A percentile compares a stretch with the other conserved stretches of the same genome.
Conservation (phyloP, 2,113 vertebrate species). For the Cinclus mexicanus region DNA sequence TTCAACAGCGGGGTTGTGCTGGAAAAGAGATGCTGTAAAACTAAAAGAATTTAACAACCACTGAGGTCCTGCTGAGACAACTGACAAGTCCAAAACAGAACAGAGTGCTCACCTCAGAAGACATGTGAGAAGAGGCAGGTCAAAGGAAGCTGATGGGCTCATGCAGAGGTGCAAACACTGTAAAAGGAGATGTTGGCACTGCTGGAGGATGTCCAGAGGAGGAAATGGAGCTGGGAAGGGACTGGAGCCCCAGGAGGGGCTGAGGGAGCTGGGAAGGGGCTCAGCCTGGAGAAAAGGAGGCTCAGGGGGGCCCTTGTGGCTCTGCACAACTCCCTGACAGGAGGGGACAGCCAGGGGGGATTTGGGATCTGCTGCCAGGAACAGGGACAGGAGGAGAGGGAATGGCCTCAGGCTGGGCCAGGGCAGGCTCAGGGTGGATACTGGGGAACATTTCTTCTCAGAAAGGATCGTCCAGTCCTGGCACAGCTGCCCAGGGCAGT, state of each 20-base stretch:
- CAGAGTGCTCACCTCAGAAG: not conserved
- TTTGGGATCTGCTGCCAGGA: not conserved
- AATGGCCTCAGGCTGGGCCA: not conserved
- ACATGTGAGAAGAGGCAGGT: not conserved
- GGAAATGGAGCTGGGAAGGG: not conserved
- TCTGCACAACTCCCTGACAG: not conserved
- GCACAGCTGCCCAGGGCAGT: not conserved
- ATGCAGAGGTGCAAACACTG: not conserved
- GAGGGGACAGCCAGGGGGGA: not conserved
- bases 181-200: not conserved
- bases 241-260: rapidly evolving
- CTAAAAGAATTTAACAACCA: not conserved
- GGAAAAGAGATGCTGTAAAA: not conserved
- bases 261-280: not conserved
- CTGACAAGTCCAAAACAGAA: not conserved
- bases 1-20: not conserved
- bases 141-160: not conserved
- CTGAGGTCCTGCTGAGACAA: not conserved
- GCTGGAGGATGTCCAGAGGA: rapidly evolving
- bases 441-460: rapidly evolving
- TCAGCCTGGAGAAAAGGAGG: not conserved
- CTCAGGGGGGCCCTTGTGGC: not conserved
- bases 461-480: not conserved
- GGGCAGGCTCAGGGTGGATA: rapidly evolving
- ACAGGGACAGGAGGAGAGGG: not conserved